These are phyloP conservation scores for Mola mola DNA, from an alignment of 2,113 vertebrate species.

Conservation along the genomic window DNA sequence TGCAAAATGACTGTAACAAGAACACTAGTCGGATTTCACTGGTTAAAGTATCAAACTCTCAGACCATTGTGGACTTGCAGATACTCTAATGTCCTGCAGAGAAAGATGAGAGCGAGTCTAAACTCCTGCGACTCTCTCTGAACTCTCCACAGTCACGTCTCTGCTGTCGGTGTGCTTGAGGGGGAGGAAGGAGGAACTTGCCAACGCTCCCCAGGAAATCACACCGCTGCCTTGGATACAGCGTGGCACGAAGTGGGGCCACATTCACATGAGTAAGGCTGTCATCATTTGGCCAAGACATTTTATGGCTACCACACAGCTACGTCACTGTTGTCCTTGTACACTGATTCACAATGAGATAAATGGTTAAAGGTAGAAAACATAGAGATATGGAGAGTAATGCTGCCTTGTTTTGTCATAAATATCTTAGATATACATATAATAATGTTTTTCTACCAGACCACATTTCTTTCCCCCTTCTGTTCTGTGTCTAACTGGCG, in stretches of 20 bases:
- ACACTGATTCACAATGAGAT: too few species aligned
- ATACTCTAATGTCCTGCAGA: conserved; percentile 64
- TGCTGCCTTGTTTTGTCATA: too few species aligned
- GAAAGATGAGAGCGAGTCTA: conserved; percentile 38
- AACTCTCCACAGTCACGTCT: conserved; percentile 39
- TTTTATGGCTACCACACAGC: not conserved
- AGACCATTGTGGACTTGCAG: conserved; percentile 13
- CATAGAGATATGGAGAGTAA: too few species aligned
- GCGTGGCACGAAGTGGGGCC: conserved; percentile 26
- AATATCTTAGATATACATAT: not conserved
- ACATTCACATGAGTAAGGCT: conserved; percentile 84
- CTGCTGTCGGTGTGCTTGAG: conserved; percentile 79
- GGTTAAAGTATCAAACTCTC: not conserved
- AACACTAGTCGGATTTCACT: too few species aligned
- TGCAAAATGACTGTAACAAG: not conserved
- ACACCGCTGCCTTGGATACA: conserved; percentile 72
- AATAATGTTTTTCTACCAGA: too few species aligned
- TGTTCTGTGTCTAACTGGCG: too few species aligned
- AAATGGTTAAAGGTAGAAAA: too few species aligned
- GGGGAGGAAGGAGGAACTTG: conserved; percentile 67
- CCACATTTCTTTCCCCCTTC: too few species aligned
- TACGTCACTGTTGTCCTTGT: too few species aligned
- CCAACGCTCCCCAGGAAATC: conserved; percentile 78
- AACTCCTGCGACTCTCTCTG: conserved; percentile 44
- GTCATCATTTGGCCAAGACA: conserved; percentile 78